Percentiles rank a stretch among this genome's conserved stretches.
Conservation (phyloP, 2,888 invertebrate species). For the Protophormia terraenovae region DNA sequence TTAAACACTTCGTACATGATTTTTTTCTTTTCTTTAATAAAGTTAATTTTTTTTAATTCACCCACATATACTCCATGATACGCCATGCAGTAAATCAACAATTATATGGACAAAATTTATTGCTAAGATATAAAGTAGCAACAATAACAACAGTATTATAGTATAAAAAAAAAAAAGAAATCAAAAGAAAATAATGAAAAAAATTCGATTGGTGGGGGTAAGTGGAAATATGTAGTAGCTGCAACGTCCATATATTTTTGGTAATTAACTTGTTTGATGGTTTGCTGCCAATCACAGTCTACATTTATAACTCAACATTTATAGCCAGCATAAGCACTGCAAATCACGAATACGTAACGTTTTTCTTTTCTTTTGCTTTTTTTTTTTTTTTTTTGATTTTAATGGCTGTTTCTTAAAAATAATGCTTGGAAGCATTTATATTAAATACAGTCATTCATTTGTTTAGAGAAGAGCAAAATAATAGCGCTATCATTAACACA, state of each 20-base stretch:
- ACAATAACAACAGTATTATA: conserved; percentile 16
- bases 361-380: conserved; percentile 7
- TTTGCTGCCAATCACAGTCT: conserved; percentile 62
- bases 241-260: conserved; percentile 32
- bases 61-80: neutral
- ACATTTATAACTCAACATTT: conserved; percentile 55
- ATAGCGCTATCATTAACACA: neutral
- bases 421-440: conserved; percentile 22
- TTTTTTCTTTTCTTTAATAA: neutral
- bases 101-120: conserved; percentile 51
- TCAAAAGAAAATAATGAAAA: neutral
- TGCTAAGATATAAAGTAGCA: conserved; percentile 37
- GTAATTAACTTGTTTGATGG: conserved; percentile 68
- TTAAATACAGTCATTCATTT: conserved; percentile 22
- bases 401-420: conserved; percentile 42
- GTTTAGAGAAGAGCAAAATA: neutral
- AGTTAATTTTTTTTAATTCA: neutral
- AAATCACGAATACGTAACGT: conserved; percentile 57
- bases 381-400: conserved; percentile 5
- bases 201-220: neutral
- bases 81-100: conserved; percentile 6
- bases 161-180: neutral
- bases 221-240: neutral
- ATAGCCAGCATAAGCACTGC: conserved; percentile 63
- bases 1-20: conserved; percentile 23